Evolutionary conservation across 2,797 vertebrate genomes (phyloP), one percentile per base, ranked within the genome.

Genomic region (Clarias pachynema): DNA sequence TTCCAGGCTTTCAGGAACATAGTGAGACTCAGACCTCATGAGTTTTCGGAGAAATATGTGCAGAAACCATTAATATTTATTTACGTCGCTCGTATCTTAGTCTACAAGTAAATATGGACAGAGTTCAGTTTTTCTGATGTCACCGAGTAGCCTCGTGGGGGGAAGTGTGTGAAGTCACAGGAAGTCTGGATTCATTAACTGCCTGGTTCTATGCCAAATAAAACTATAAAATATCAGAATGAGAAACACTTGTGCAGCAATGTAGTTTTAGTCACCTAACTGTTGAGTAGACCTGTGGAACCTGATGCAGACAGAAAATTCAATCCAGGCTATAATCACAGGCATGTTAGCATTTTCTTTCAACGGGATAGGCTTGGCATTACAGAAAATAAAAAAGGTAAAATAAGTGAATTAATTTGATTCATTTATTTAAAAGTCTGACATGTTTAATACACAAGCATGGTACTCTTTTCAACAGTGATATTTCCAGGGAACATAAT

Each of bases 181-280:
- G 16, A 80, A 16, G 34, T 82, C 66, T 82, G 80, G 66, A 81
- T 31, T 49, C 16, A 34, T 69, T 70, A 82, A 70, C 29, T 82
- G 20, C 56, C 56, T 72, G 62, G 34, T 73, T 10, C 24, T 15
- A 24, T 22, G 31, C 69, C 81, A 83, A 49, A 49, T 31, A 57
- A 56, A 68, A 68, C 29, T 26, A 37, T 78, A 69, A 18, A 68
- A 37, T 29, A 40, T 60, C 63, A 12, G 31, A 37, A 26, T 10
- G 24, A 75, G 44, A 56, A 56, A 59, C 20, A 53, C 44, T 66
- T 77, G 9, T 40, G 2, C 31, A 74, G 24, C n/a, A 75, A 75
- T 79, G 37, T 63, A 9, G 34, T n/a, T 79, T 79, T 49, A 80
- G 77, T 5, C 0, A 40, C 34, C 14, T 62, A 34, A 14, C 53